Conservation (phyloP, 1,140 invertebrate genomes). For the Tetraneura akinire region DNA sequence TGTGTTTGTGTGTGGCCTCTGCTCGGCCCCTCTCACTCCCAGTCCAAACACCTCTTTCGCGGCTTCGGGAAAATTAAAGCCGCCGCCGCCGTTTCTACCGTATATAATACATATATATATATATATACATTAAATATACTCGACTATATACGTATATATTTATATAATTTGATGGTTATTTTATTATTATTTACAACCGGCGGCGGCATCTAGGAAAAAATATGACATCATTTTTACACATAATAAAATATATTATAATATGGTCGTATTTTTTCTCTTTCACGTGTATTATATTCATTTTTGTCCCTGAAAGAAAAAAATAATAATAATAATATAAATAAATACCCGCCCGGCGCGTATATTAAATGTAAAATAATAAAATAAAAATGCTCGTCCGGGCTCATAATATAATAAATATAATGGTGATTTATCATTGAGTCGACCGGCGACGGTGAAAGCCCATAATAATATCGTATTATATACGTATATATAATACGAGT, state of each 20-base stretch:
- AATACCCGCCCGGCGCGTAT: background rate
- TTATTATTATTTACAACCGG: conserved; percentile 48
- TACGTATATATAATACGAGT: too few relatives aligned
- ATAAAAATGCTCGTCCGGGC: background rate
- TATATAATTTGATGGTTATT: conserved; percentile 24
- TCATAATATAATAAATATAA: too few relatives aligned
- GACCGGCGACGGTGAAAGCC: conserved; percentile 22
- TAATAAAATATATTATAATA: conserved; percentile 13
- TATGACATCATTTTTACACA: conserved; percentile 49
- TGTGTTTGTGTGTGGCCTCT: conserved; percentile 45
- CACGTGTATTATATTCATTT: too few relatives aligned
- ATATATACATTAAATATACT: background rate
- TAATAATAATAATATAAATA: background rate
- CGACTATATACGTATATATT: background rate
- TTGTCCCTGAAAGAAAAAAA: conserved; percentile 26
- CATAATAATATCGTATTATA: too few relatives aligned
- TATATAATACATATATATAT: background rate
- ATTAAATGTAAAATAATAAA: conserved; percentile 5
- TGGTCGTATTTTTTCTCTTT: background rate
- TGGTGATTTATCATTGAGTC: conserved; percentile 44
- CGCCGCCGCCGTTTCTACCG: background rate
- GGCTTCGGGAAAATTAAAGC: conserved; percentile 47
- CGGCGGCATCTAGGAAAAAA: conserved; percentile 23
- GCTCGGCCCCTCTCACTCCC: background rate
- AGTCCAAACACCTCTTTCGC: conserved; percentile 43